phyloP scores from a whole-genome alignment of 1,140 invertebrate species.

The Nylanderia fulva region DNA sequence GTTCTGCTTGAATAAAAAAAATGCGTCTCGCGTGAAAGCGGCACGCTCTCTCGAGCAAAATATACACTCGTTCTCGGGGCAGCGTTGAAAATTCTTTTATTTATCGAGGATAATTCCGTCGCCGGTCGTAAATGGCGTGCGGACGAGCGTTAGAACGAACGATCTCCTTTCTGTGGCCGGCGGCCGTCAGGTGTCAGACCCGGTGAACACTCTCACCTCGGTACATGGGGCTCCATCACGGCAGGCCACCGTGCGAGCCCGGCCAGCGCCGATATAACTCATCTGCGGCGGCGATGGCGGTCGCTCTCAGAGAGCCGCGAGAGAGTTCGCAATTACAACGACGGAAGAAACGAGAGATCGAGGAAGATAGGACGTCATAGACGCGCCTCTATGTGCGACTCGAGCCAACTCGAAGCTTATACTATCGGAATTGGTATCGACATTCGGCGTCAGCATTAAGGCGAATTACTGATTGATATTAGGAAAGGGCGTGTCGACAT shows the following conservation, averaged over 20 bases:
- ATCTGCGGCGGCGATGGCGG: constrained; percentile 65
- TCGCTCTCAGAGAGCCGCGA: constrained; percentile 61
- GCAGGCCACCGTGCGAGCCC: constrained; percentile 75
- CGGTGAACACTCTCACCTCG: constrained; percentile 73
- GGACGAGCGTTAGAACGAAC: constrained; percentile 39
- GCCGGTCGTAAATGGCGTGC: constrained; percentile 29
- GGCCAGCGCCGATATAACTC: constrained; percentile 74
- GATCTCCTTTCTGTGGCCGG: constrained; percentile 73
- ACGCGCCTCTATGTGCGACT: constrained; percentile 27
- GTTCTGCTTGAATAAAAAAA: neutral
- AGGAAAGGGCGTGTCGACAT: neutral
- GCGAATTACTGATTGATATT: neutral
- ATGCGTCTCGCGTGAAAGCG: neutral
- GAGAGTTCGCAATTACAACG: constrained; percentile 78
- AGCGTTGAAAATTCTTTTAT: constrained; percentile 31
- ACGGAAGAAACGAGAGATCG: constrained; percentile 77
- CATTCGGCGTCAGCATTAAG: constrained; percentile 3
- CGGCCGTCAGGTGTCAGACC: constrained; percentile 77
- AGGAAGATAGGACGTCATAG: constrained; percentile 66
- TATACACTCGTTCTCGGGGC: neutral
- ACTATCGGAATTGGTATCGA: neutral
- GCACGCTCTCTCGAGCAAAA: neutral
- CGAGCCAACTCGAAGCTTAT: constrained; percentile 8
- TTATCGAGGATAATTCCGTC: constrained; percentile 44
- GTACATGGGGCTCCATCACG: constrained; percentile 60